Base-by-base conservation (phyloP, 2,888 invertebrate species). In the Conistra vaccinii region DNA sequence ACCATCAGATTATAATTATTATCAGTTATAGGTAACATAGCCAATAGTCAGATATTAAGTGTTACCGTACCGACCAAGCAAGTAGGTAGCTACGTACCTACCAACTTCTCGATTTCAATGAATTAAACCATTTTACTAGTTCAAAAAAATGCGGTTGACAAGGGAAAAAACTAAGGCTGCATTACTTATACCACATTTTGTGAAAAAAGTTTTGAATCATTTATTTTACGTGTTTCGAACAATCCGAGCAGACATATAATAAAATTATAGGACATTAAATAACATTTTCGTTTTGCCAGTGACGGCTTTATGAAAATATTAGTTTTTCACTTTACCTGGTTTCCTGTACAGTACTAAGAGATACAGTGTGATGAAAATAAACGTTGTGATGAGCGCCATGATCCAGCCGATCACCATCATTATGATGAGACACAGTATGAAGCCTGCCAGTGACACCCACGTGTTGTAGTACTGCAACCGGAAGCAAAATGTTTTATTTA, bases 361-460 rank as follows among this genome's bases (percentile, higher is more conserved):
- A 93, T 99, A 99, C 45, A 99, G 97, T 1, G 98, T 98, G 89
- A 98, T 97, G 89, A 99, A 98, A 72, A 99, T 97, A 84, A 98
- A 97, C 89, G 99, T 98, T 0, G 99, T 99, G 83, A 99, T 97
- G 23, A 99, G 97, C 0, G 99, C 99, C 72, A 98, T 98, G 90
- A 97, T 97, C 98, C 99, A 99, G 92, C 98, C 98, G 91, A 99
- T 99, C 61, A 99, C 97, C 93, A 99, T 98, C 99, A 99, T 99
- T 78, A 99, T 98, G 60, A 97, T 97, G 61, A 98, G 97, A 90
- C 98, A 98, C 87, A 98, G 93, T 69, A 98, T 94, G 90, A 98
- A 98, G 6, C 99, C 99, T 63, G 97, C 90, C 68, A 99, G 95
- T 81, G 98, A 98, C 51, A 99, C 88, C 99, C 99, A 99, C 78